Conservation (phyloP, 2,797 vertebrate genomes). For the Bufotes viridis region DNA sequence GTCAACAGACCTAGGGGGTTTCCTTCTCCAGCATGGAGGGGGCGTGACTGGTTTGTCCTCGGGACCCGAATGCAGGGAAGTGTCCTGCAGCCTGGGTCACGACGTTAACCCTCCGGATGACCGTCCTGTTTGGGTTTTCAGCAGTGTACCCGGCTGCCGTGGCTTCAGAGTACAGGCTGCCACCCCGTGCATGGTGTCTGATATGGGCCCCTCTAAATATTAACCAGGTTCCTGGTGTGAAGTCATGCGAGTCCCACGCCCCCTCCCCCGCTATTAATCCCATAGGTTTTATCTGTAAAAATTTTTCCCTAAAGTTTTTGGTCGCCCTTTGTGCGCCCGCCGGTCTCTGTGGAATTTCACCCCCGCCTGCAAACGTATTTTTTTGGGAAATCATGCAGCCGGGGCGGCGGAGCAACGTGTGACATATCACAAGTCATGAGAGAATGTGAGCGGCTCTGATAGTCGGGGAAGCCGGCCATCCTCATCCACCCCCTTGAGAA, state of each 20-base stretch:
- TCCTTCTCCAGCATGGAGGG: not conserved
- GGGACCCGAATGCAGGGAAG: not conserved
- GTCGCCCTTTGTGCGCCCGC: not conserved
- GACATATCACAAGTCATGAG: constrained; percentile 27
- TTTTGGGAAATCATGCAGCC: constrained; percentile 10
- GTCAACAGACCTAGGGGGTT: not conserved
- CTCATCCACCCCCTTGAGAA: no score
- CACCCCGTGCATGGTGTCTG: no score
- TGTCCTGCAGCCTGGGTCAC: not conserved
- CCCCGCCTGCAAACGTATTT: constrained; percentile 1
- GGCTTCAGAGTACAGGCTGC: no score
- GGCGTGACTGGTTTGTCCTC: not conserved
- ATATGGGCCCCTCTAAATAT: not conserved
- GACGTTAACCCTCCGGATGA: no score
- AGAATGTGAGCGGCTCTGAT: no score
- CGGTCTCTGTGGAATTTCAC: constrained; percentile 54
- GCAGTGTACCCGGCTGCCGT: no score
- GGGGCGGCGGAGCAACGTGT: constrained; percentile 26
- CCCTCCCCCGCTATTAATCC: not conserved
- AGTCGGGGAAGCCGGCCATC: no score
- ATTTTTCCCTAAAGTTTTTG: not conserved
- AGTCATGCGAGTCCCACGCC: not conserved
- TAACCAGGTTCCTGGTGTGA: not conserved
- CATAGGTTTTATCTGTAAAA: not conserved
- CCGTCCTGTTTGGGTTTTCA: no score